Conservation (phyloP, 1,140 invertebrate species). For the Lutraria rhynchaena region DNA sequence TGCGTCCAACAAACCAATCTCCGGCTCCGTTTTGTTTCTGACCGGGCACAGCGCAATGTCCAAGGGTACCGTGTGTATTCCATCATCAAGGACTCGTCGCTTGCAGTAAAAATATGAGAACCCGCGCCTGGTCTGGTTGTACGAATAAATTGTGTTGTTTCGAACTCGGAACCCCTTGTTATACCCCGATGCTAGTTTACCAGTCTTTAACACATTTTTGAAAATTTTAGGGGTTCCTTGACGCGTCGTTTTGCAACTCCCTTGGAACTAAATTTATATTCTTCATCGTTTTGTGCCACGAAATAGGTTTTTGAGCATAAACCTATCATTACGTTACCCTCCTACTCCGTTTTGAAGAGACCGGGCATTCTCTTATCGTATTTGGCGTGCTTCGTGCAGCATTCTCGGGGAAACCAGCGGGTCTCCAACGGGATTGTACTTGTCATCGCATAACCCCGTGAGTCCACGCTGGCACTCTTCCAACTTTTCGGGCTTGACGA, state of each 20-base stretch:
- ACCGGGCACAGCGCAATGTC: too few species aligned
- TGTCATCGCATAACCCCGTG: constrained; percentile 19
- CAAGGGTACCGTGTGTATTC: constrained; percentile 29
- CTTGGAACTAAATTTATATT: constrained; percentile 56
- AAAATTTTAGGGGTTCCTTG: constrained; percentile 2
- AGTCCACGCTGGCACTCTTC: constrained; percentile 35
- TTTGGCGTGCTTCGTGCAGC: constrained; percentile 27
- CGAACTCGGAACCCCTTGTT: constrained; percentile 2
- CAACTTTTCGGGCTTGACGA: constrained; percentile 25
- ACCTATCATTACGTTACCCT: constrained; percentile 27
- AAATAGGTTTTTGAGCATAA: constrained; percentile 22
- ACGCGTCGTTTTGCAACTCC: constrained; percentile 40
- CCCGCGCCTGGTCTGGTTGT: not conserved
- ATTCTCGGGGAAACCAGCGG: constrained; percentile 43
- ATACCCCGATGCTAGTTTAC: not conserved
- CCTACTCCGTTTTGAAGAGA: constrained; percentile 40
- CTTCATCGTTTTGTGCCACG: not conserved
- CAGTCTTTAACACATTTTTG: not conserved
- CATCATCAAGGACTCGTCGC: constrained; percentile 21
- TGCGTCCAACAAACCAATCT: too few species aligned
- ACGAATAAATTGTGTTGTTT: not conserved
- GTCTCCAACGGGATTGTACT: constrained; percentile 4
- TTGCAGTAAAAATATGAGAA: constrained; percentile 45
- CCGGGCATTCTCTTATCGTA: constrained; percentile 46
- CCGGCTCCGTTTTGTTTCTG: too few species aligned